Evolutionary conservation across 2,888 invertebrate species (phyloP), one percentile per base, ranked within the genome.

Genomic region (Cheilosia vulpina): DNA sequence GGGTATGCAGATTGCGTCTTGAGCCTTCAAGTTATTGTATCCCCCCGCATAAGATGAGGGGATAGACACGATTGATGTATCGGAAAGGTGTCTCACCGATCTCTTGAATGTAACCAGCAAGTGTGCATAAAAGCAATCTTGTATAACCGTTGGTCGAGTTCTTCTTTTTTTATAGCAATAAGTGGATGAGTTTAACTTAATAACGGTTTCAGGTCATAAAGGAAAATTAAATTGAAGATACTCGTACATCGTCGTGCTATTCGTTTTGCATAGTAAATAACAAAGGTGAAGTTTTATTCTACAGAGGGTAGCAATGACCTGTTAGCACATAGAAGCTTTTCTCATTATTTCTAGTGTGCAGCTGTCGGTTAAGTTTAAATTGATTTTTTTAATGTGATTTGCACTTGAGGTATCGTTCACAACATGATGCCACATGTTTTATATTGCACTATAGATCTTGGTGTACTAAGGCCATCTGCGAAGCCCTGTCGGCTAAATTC

Each of bases 381-480:
- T 82, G 72, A 82, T 77, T 60, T 60, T 60, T 47, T 66, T 24
- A 60, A 66, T 66, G 66, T 21, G 53, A 77, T 77, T 82, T 82
- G 77, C 82, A 82, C 77, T 76, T 76, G 43, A 17, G 76, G 81
- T 82, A 63, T 76, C 65, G 50, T 41, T n/a, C 31, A 17, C 41
- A 45, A n/a, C 17, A 31, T 17, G 52, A 65, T 58, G 78, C 17
- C 2, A 38, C 0, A 34, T 69, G 38, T 55, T 69, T 55, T 41
- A 63, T 71, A 55, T 55, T 47, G 13, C 57, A 34, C 57, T 21
- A 45, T 60, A 19, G 58, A 43, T 65, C 47, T 27, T 65, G 50
- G 11, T 58, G 57, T 15, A 31, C 65, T 66, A 38, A 79, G 71
- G 58, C 58, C 72, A 73, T 79, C 79, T 73, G 72, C 72, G 60